phyloP scores from a whole-genome alignment of 1,140 invertebrate species.

The Phortica variegata region DNA sequence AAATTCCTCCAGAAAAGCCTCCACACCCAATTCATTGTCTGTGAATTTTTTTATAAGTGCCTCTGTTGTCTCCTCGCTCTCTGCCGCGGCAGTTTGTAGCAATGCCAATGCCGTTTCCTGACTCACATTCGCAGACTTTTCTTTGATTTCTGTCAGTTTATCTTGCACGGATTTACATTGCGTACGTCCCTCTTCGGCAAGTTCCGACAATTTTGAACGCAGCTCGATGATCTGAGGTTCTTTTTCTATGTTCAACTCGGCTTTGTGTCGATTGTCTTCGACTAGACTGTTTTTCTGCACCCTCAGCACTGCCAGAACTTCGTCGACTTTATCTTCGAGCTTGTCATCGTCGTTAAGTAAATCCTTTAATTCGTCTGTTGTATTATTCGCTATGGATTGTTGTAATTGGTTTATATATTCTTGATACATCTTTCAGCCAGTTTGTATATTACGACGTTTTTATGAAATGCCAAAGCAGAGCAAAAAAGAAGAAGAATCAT shows the following conservation, averaged over 20 bases:
- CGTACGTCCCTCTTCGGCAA: slow-evolving; percentile 69
- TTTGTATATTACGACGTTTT: too few species aligned
- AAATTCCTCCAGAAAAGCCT: slow-evolving; percentile 79
- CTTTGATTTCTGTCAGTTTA: slow-evolving; percentile 67
- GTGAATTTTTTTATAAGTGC: slow-evolving; percentile 75
- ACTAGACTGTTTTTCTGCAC: slow-evolving; percentile 82
- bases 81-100: slow-evolving; percentile 79
- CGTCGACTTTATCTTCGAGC: slow-evolving; percentile 76
- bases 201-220: slow-evolving; percentile 67
- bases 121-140: slow-evolving; percentile 69
- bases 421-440: slow-evolving; percentile 56
- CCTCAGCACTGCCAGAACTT: slow-evolving; percentile 71
- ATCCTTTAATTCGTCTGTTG: slow-evolving; percentile 77
- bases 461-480: too few species aligned
- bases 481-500: too few species aligned
- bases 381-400: slow-evolving; percentile 62
- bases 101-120: slow-evolving; percentile 80
- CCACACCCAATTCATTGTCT: slow-evolving; percentile 70
- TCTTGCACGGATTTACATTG: slow-evolving; percentile 70
- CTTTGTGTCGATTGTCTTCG: slow-evolving; percentile 80
- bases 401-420: slow-evolving; percentile 58
- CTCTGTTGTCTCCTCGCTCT: slow-evolving; percentile 88
- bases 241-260: slow-evolving; percentile 82
- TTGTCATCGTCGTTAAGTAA: slow-evolving; percentile 81
- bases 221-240: slow-evolving; percentile 77